Base-by-base conservation (phyloP, 2,797 vertebrate genomes). In the Danio albolineatus region DNA sequence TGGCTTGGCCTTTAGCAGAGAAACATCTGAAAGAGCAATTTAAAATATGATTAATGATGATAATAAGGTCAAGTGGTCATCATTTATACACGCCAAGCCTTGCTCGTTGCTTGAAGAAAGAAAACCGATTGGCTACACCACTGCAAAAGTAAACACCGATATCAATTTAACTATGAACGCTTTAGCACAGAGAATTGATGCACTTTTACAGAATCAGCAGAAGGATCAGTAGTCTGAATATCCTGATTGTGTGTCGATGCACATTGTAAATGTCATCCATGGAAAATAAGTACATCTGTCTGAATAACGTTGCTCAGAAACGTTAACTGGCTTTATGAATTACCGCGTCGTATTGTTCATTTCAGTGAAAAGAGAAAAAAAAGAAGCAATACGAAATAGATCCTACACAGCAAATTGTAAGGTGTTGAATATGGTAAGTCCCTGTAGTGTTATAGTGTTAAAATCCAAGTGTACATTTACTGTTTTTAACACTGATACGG, bases 11-110 rank as follows among this genome's bases (percentile, higher is more conserved):
- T 85, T 87, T 85, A 80, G 67, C 43, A 66, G 54, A 57, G 74
- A 83, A 73, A 51, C 57, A 69, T 69, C 48, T 77, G 61, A 80
- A 73, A 67, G 71, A 82, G 60, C 78, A 54, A 76, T 81, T 81
- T 78, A 49, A 78, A 76, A 71, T 67, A 70, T 85, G 82, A 87
- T 85, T 80, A 86, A 85, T 85, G 84, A 81, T 65, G 61, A 86
- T 82, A 79, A 86, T 78, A 83, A 82, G 76, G 78, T 86, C 85
- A 83, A 75, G 74, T 44, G 73, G 41, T 76, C 66, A 80, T 84
- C 65, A 69, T 87, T 85, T 84, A 57, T 85, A 84, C 21, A 60
- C 36, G 17, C 21, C 0, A 12, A 49, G 17, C 38, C 0, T 75
- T n/a, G n/a, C n/a, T n/a, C n/a, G n/a, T n/a, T n/a, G n/a, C n/a